Conservation (phyloP, 2,888 invertebrate genomes). For the Nudaria mundana region DNA sequence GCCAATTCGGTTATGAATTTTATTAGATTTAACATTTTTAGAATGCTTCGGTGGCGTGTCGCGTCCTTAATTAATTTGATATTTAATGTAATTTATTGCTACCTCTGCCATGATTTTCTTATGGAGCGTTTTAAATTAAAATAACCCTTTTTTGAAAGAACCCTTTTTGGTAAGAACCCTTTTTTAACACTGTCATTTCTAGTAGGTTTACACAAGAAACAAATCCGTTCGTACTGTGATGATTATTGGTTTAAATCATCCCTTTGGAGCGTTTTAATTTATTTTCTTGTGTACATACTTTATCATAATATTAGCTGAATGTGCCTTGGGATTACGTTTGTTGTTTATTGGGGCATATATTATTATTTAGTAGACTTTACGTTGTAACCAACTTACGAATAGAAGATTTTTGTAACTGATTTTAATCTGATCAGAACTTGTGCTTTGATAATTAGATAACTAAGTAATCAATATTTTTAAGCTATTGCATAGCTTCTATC, state of each 20-base stretch:
- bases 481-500: no score
- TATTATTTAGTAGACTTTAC: not conserved
- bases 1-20: constrained; percentile 47
- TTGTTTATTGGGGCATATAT: not conserved
- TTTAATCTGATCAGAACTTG: no score
- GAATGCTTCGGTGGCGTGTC: constrained; percentile 47
- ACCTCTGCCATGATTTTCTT: constrained; percentile 29
- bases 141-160: constrained; percentile 24
- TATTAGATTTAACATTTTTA: constrained; percentile 40
- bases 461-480: no score
- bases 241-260: constrained; percentile 27
- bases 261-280: constrained; percentile 25
- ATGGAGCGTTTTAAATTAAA: constrained; percentile 20
- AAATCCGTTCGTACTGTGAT: constrained; percentile 24
- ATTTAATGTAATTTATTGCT: constrained; percentile 67
- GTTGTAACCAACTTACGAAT: no score
- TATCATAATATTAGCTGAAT: constrained; percentile 25
- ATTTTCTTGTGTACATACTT: constrained; percentile 23
- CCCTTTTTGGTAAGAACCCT: constrained; percentile 29
- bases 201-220: constrained; percentile 20
- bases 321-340: constrained; percentile 5
- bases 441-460: no score
- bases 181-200: constrained; percentile 31
- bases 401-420: no score
- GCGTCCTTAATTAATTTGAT: constrained; percentile 61